phyloP scores from a whole-genome alignment of 1,140 invertebrate species.

The Zaprionus capensis region DNA sequence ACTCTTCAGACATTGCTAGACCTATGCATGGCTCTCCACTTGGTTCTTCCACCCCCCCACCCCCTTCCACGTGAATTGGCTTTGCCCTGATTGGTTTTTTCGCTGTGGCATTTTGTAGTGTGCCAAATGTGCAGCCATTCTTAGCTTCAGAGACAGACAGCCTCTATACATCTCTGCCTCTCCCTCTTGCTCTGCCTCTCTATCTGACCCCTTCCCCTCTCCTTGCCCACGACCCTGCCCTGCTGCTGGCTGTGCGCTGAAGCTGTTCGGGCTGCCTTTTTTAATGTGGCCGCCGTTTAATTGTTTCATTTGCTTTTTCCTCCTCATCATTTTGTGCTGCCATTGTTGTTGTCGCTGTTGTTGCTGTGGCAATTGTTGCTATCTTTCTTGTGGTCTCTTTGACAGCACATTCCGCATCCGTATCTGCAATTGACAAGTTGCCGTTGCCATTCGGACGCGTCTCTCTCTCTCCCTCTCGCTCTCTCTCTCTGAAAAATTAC shows the following conservation, averaged over 20 bases:
- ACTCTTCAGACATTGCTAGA: slow-evolving; percentile 2
- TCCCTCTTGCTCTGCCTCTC: no score
- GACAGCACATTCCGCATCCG: slow-evolving; percentile 41
- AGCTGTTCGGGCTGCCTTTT: slow-evolving; percentile 23
- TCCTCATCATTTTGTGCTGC: slow-evolving; percentile 17
- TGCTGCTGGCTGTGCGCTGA: slow-evolving; percentile 17
- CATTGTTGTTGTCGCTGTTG: neutral
- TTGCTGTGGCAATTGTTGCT: neutral
- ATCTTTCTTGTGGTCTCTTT: slow-evolving; percentile 27
- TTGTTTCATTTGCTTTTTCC: slow-evolving; percentile 61
- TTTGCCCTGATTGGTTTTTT: slow-evolving; percentile 31
- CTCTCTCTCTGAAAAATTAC: slow-evolving; percentile 57
- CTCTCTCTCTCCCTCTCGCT: slow-evolving; percentile 1
- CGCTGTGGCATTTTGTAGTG: slow-evolving; percentile 35
- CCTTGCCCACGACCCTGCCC: neutral
- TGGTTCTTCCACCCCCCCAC: neutral
- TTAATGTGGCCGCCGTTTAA: slow-evolving; percentile 50
- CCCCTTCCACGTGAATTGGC: neutral
- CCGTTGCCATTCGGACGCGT: slow-evolving; percentile 38
- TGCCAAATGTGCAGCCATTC: slow-evolving; percentile 74
- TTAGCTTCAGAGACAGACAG: slow-evolving; percentile 20
- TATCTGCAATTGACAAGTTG: slow-evolving; percentile 57
- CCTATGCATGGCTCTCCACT: neutral
- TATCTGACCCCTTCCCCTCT: neutral
- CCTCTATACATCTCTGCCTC: neutral